Evolutionary conservation across 1,140 invertebrate genomes (phyloP).

Genomic region (Pseudomyrmex cubaensis): DNA sequence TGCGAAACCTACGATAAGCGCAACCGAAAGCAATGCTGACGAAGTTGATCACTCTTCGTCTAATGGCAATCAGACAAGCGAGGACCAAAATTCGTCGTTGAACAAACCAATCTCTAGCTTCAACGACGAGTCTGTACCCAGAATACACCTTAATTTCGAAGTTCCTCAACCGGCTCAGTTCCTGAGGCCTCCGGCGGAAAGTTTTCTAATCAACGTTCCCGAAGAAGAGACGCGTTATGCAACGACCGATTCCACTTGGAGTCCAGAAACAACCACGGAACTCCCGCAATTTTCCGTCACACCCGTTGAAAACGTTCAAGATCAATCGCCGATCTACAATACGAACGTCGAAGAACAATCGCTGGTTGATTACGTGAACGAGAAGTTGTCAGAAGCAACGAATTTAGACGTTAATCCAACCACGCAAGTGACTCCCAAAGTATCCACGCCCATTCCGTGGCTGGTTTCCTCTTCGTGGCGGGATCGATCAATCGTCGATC

Average conservation of each 20-base stretch:
- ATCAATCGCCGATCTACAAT: neutral
- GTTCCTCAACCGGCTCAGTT: slow-evolving; percentile 9
- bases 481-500: slow-evolving; percentile 59
- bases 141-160: neutral
- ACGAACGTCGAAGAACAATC: neutral
- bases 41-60: neutral
- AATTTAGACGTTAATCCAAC: neutral
- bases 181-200: slow-evolving; percentile 55
- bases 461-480: slow-evolving; percentile 7
- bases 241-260: slow-evolving; percentile 55
- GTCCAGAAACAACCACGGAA: slow-evolving; percentile 31
- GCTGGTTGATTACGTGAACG: slow-evolving; percentile 22
- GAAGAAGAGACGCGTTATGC: slow-evolving; percentile 64
- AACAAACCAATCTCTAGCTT: slow-evolving; percentile 8
- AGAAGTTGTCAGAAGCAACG: neutral
- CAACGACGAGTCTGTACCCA: neutral
- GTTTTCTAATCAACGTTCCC: slow-evolving; percentile 73
- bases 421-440: neutral
- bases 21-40: neutral
- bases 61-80: neutral
- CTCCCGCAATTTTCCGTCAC: slow-evolving; percentile 9
- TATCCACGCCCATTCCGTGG: slow-evolving; percentile 24
- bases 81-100: neutral
- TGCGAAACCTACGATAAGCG: slow-evolving; percentile 22
- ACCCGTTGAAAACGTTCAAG: neutral